Percentiles rank a stretch among this genome's conserved stretches.
These are phyloP conservation scores for Cottus gobio DNA, from an alignment of 2,113 vertebrate species.

Conservation along the genomic window DNA sequence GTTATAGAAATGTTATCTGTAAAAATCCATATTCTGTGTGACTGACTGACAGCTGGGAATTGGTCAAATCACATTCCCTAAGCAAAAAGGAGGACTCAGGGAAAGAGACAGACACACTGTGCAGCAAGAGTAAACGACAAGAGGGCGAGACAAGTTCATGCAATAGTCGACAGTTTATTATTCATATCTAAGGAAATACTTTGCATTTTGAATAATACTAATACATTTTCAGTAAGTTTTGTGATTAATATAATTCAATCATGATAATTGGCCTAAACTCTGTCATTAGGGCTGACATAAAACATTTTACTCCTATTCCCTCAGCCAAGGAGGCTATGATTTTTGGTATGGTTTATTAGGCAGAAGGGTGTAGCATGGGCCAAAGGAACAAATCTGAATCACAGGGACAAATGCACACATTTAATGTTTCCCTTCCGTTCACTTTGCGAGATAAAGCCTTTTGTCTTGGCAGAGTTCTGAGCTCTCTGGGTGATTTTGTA, in stretches of 20 bases:
- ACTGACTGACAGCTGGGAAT: conserved; percentile 16
- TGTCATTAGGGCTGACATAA: not conserved
- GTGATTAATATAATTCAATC: not conserved
- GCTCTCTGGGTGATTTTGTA: not conserved
- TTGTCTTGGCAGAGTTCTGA: not conserved
- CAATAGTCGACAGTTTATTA: not conserved
- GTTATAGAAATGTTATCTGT: conserved; percentile 16
- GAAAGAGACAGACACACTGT: not conserved
- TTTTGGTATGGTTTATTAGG: not conserved
- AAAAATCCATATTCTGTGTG: conserved; percentile 8
- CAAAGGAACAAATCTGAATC: not conserved
- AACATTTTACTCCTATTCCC: not conserved
- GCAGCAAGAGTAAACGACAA: not conserved
- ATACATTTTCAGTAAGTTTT: not conserved
- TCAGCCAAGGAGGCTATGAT: not conserved
- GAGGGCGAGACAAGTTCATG: not conserved
- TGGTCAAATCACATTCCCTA: not conserved
- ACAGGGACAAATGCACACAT: not conserved
- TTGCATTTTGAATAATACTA: not conserved
- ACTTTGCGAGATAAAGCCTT: not conserved
- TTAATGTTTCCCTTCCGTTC: not conserved
- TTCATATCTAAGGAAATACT: not conserved
- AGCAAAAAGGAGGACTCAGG: not conserved
- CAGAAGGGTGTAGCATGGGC: not conserved
- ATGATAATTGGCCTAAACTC: not conserved